phyloP scores from a whole-genome alignment of 1,140 invertebrate species.

The Papilio polyxenes region DNA sequence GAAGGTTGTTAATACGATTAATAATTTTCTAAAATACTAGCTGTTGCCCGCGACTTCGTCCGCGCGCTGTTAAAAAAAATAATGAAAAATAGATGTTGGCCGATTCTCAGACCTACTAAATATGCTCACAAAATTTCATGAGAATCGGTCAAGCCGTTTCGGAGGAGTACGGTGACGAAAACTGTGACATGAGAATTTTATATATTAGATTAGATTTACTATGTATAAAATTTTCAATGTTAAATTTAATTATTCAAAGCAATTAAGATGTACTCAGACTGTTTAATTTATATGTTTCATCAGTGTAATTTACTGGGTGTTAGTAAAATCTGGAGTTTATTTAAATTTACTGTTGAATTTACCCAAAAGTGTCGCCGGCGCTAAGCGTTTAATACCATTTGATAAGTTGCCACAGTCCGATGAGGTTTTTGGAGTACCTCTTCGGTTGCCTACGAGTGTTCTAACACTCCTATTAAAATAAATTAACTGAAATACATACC shows the following conservation, averaged over 20 bases:
- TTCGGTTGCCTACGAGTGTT: background rate
- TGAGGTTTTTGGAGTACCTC: conserved; percentile 1
- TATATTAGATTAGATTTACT: background rate
- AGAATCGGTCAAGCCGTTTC: no score
- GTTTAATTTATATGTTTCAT: conserved; percentile 18
- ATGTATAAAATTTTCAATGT: background rate
- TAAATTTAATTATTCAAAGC: conserved; percentile 9
- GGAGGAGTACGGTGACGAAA: no score
- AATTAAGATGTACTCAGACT: background rate
- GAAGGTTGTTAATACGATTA: no score
- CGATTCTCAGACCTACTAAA: no score
- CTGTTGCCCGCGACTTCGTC: no score
- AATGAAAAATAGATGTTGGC: no score
- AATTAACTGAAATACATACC: background rate
- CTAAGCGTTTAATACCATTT: conserved; percentile 8
- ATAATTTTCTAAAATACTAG: no score
- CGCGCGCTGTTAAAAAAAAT: no score
- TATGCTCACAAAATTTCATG: no score
- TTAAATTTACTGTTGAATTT: conserved; percentile 25
- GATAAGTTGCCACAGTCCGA: conserved; percentile 22
- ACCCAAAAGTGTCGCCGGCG: conserved; percentile 9
- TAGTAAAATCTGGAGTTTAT: conserved; percentile 22
- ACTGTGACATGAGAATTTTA: no score
- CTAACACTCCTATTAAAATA: conserved; percentile 6
- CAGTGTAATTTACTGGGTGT: conserved; percentile 14